A percentile compares a stretch with the other conserved stretches of the same genome.
Conservation (phyloP, 2,888 invertebrate species). For the Drosophila incognita region DNA sequence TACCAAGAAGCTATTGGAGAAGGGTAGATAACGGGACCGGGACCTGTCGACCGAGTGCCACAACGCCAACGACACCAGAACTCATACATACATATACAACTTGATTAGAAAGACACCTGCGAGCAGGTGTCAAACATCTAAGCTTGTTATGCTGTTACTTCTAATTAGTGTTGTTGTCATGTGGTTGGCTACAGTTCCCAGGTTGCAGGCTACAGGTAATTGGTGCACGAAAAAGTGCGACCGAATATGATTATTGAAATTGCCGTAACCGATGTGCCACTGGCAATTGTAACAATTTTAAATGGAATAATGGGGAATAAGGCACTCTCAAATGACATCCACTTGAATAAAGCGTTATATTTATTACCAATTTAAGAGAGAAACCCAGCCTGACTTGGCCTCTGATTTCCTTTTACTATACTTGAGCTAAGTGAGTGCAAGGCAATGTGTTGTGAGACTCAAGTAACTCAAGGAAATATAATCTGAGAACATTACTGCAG, state of each 20-base stretch:
- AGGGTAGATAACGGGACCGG: slow-evolving; percentile 8
- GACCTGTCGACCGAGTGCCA: background rate
- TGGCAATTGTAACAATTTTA: background rate
- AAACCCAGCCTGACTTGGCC: background rate
- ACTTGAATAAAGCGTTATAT: background rate
- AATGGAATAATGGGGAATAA: no score
- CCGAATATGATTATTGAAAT: slow-evolving; percentile 41
- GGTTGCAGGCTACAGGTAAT: slow-evolving; percentile 39
- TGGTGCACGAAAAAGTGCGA: slow-evolving; percentile 34
- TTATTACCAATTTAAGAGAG: background rate
- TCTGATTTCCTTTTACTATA: background rate
- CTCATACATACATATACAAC: slow-evolving; percentile 11
- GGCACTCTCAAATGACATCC: background rate
- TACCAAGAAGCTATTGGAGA: slow-evolving; percentile 13
- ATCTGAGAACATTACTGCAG: background rate
- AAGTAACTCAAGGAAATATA: background rate
- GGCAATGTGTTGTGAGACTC: background rate
- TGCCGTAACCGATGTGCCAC: background rate
- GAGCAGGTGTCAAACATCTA: slow-evolving; percentile 54
- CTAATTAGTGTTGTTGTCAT: slow-evolving; percentile 54
- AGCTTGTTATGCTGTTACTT: slow-evolving; percentile 32
- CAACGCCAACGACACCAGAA: background rate
- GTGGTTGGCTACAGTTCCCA: slow-evolving; percentile 19
- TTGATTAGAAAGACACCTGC: slow-evolving; percentile 31
- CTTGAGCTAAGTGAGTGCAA: background rate